phyloP scores from a whole-genome alignment of 2,888 invertebrate species.

The Agrenia bidenticulata region DNA sequence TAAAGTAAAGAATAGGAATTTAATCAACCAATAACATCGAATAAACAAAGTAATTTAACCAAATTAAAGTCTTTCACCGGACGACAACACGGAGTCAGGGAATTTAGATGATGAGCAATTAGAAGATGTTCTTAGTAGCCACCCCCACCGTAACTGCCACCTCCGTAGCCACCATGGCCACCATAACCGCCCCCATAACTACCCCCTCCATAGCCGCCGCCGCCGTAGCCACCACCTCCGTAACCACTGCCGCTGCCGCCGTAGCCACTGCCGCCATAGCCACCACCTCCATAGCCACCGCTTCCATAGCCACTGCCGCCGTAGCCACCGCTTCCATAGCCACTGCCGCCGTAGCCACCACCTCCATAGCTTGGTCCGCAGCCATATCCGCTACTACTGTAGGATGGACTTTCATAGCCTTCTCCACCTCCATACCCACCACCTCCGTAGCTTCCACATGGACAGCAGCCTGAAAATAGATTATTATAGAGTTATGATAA shows the following conservation, averaged over 20 bases:
- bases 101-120: too few relatives aligned
- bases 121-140: conserved; percentile 2
- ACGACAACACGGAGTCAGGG: background rate
- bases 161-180: conserved; percentile 3
- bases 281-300: conserved; percentile 7
- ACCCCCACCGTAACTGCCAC: conserved; percentile 12
- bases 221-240: conserved; percentile 16
- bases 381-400: conserved; percentile 8
- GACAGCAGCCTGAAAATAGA: too few relatives aligned
- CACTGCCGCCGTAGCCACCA: conserved; percentile 19
- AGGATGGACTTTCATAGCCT: background rate
- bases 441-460: background rate
- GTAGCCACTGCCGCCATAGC: conserved; percentile 11
- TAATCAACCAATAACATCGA: background rate
- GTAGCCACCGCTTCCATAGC: conserved; percentile 2
- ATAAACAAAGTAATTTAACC: background rate
- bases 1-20: conserved; percentile 3
- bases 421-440: conserved; percentile 4
- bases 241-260: conserved; percentile 16
- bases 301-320: conserved; percentile 15
- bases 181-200: conserved; percentile 9
- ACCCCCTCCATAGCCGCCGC: background rate
- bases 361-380: conserved; percentile 2
- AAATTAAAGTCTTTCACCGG: conserved; percentile 6
- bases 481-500: background rate